These are phyloP conservation scores for Trematomus loennbergii DNA, from an alignment of 2,113 vertebrate genomes.

Conservation along the genomic window DNA sequence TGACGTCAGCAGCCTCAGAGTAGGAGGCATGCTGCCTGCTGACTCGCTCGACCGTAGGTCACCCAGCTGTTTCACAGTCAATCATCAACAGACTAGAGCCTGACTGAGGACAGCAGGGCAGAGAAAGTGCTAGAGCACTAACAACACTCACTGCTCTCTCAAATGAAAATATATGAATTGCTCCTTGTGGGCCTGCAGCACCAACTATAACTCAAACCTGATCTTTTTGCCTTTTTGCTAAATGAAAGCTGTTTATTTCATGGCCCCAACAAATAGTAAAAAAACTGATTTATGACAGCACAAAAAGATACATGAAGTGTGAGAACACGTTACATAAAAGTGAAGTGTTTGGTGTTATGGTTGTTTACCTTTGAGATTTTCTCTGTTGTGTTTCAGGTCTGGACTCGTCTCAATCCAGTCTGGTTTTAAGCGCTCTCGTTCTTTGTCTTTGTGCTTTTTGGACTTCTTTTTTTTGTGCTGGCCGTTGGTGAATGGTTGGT, in stretches of 20 bases:
- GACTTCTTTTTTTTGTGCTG: slow-evolving; percentile 84
- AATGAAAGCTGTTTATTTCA: slow-evolving; percentile 6
- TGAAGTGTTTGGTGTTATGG: slow-evolving; percentile 2
- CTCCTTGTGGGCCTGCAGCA: slow-evolving; percentile 9
- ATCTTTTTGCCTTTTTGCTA: background rate
- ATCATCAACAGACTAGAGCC: slow-evolving; percentile 77
- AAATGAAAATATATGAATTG: slow-evolving; percentile 19
- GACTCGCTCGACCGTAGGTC: slow-evolving; percentile 73
- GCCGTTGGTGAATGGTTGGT: slow-evolving; percentile 69
- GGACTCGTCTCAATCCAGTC: slow-evolving; percentile 82
- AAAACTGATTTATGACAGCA: background rate
- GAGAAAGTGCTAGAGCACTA: slow-evolving; percentile 1
- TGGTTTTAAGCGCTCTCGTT: slow-evolving; percentile 80
- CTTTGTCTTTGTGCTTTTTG: slow-evolving; percentile 86
- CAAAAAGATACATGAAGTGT: background rate
- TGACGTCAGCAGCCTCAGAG: slow-evolving; percentile 60
- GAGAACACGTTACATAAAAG: background rate
- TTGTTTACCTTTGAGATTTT: slow-evolving; percentile 80
- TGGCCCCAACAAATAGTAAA: background rate
- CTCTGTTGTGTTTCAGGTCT: slow-evolving; percentile 78
- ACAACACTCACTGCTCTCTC: slow-evolving; percentile 20
- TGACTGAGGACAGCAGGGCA: background rate
- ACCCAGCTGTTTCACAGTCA: slow-evolving; percentile 81
- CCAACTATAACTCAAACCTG: slow-evolving; percentile 4
- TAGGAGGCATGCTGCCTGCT: slow-evolving; percentile 66